A percentile compares a stretch with the other conserved stretches of the same genome.
These are phyloP conservation scores for Gracilinanus agilis DNA, from an alignment of 2,113 vertebrate genomes.

Conservation along the genomic window DNA sequence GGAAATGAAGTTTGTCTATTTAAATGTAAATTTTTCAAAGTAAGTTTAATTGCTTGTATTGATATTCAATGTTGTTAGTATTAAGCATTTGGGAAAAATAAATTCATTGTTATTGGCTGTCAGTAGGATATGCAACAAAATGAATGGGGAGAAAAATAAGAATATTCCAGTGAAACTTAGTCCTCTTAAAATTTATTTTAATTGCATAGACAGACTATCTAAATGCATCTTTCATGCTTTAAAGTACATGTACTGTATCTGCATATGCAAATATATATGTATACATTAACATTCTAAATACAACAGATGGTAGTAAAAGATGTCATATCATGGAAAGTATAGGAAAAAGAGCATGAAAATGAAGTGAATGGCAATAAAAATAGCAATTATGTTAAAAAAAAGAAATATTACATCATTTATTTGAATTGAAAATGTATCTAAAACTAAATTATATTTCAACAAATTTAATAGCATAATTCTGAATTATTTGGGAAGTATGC, in stretches of 20 bases:
- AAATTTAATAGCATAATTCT: neutral
- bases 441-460: neutral
- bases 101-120: neutral
- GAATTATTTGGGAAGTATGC: neutral
- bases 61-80: neutral
- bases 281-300: neutral
- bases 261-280: neutral
- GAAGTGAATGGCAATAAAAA: neutral
- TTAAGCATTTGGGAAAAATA: neutral
- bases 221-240: constrained; percentile 13
- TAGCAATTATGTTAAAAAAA: neutral
- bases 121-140: neutral
- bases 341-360: neutral
- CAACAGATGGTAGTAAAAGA: neutral
- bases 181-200: neutral
- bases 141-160: neutral
- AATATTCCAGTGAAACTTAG: neutral
- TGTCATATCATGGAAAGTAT: neutral
- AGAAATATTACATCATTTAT: neutral
- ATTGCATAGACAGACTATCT: neutral
- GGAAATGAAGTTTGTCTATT: neutral
- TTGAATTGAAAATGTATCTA: neutral
- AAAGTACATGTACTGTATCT: neutral
- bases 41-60: neutral
- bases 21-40: neutral